Percentiles rank a stretch among this genome's conserved stretches.
Conservation (phyloP, 1,140 invertebrate species). For the Drosophila sp. region DNA sequence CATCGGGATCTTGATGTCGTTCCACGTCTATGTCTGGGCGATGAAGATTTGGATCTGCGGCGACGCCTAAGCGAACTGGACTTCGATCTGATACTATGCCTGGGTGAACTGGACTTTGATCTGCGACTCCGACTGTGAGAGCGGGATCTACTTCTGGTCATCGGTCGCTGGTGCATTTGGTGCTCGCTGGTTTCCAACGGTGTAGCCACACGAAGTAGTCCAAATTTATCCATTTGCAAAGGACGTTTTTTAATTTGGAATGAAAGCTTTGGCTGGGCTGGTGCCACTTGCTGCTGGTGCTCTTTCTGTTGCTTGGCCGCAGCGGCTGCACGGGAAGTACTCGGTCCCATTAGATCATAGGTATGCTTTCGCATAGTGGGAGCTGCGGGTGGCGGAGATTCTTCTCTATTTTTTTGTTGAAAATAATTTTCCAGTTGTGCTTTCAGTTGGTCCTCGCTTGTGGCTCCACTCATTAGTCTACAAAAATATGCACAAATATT, state of each 20-base stretch:
- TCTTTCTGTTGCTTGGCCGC: constrained; percentile 12
- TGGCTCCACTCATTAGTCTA: constrained; percentile 52
- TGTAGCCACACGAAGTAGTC: constrained; percentile 85
- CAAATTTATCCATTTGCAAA: constrained; percentile 87
- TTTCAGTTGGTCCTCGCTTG: constrained; percentile 46
- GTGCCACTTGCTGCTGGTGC: constrained; percentile 26
- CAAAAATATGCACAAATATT: constrained; percentile 26
- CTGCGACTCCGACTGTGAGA: constrained; percentile 83
- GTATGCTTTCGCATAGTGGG: constrained; percentile 20
- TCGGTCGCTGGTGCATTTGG: background rate
- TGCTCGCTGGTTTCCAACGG: constrained; percentile 60
- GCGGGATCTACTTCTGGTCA: constrained; percentile 40
- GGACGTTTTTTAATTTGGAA: constrained; percentile 81
- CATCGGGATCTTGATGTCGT: constrained; percentile 13
- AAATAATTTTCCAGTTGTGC: constrained; percentile 48
- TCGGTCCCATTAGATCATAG: constrained; percentile 44
- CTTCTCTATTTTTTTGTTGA: constrained; percentile 18
- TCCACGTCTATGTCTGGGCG: constrained; percentile 18
- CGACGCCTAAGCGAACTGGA: constrained; percentile 20
- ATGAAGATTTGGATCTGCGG: constrained; percentile 15
- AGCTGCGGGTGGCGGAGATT: constrained; percentile 51
- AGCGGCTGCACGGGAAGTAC: constrained; percentile 53
- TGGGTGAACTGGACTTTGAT: constrained; percentile 72
- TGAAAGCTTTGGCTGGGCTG: constrained; percentile 51
- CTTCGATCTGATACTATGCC: constrained; percentile 4